Percentiles rank a stretch among this genome's conserved stretches.
phyloP scores from a whole-genome alignment of 1,140 invertebrate species.

The Drosophila sp. region DNA sequence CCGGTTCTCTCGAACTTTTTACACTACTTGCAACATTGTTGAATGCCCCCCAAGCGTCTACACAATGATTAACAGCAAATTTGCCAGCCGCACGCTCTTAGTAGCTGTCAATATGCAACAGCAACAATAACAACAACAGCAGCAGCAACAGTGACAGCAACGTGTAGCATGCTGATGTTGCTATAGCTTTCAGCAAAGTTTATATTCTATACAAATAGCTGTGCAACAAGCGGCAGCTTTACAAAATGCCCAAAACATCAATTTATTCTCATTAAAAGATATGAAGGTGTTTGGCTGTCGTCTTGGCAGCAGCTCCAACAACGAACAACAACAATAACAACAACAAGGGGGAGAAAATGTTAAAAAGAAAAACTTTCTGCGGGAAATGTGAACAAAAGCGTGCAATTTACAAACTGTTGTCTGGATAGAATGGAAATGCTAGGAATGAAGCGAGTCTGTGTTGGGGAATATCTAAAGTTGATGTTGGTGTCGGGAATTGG shows the following conservation, averaged over 20 bases:
- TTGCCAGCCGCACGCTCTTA: constrained; percentile 39
- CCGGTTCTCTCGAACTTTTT: constrained; percentile 2
- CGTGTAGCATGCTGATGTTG: constrained; percentile 28
- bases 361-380: constrained; percentile 70
- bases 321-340: constrained; percentile 32
- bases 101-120: constrained; percentile 63
- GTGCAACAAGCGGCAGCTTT: constrained; percentile 56
- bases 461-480: constrained; percentile 19
- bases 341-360: constrained; percentile 20
- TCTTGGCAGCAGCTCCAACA: constrained; percentile 56
- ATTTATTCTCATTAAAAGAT: constrained; percentile 84
- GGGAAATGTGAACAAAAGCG: constrained; percentile 79
- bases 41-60: constrained; percentile 40
- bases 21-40: constrained; percentile 9
- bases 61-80: constrained; percentile 71
- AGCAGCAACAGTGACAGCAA: background rate
- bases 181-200: constrained; percentile 52
- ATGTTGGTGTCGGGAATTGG: constrained; percentile 9
- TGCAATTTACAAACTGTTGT: constrained; percentile 81
- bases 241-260: constrained; percentile 82
- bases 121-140: constrained; percentile 6
- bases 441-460: background rate
- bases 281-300: constrained; percentile 78
- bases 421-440: constrained; percentile 37
- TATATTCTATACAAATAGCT: constrained; percentile 52